phyloP scores from a whole-genome alignment of 2,113 vertebrate genomes.

The Gobiocypris rarus region DNA sequence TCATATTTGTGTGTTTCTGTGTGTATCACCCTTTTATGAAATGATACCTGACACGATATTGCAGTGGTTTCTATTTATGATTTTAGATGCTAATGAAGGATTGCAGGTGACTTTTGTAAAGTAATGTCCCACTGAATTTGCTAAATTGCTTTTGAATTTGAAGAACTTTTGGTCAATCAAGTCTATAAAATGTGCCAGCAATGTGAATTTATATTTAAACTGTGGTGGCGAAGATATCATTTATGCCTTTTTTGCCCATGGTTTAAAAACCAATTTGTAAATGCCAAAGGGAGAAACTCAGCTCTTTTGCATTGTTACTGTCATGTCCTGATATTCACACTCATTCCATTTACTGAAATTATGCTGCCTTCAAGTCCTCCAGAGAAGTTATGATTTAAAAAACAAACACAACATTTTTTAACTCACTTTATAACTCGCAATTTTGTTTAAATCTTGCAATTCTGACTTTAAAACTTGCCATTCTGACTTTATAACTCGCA shows the following conservation, averaged over 20 bases:
- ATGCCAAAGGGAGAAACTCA: neutral
- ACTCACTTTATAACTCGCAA: no score
- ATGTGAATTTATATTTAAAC: neutral
- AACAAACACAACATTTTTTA: no score
- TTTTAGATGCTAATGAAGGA: constrained; percentile 71
- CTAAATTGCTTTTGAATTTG: neutral
- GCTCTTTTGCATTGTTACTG: neutral
- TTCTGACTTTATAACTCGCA: no score
- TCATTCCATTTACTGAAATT: constrained; percentile 5
- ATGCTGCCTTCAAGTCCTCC: neutral
- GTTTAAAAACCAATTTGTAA: constrained; percentile 1
- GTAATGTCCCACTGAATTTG: constrained; percentile 15
- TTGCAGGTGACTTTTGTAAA: neutral
- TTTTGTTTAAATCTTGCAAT: no score
- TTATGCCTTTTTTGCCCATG: neutral
- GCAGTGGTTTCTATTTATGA: constrained; percentile 85
- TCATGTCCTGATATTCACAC: constrained; percentile 7
- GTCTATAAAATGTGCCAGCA: constrained; percentile 24
- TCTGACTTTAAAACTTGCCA: no score
- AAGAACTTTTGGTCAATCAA: neutral
- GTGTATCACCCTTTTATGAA: constrained; percentile 85
- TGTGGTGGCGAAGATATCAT: neutral
- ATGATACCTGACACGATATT: constrained; percentile 77
- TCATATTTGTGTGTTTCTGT: constrained; percentile 56
- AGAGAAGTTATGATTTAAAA: neutral